These are phyloP conservation scores for Pica pica DNA, from an alignment of 2,113 vertebrate species.

Conservation along the genomic window DNA sequence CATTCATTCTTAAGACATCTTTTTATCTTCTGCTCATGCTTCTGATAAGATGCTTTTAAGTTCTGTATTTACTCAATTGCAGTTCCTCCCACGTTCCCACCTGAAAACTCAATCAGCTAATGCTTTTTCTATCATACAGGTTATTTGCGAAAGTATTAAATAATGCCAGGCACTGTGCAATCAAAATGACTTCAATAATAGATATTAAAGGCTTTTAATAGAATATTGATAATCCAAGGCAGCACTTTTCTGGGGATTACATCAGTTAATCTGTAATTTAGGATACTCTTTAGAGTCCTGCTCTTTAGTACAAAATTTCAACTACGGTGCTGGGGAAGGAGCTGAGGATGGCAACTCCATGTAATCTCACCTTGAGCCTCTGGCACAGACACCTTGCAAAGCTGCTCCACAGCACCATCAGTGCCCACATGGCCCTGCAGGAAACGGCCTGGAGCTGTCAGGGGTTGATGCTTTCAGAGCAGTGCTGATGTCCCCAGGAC, in stretches of 20 bases:
- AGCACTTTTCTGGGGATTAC: background rate
- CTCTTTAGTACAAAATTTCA: background rate
- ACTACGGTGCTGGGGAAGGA: accelerated
- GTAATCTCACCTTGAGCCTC: background rate
- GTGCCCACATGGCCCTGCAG: background rate
- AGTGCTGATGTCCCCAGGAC: background rate
- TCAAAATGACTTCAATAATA: background rate
- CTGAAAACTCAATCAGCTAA: background rate
- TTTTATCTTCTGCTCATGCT: background rate
- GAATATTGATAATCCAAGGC: background rate
- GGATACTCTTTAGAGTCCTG: background rate
- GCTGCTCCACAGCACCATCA: background rate
- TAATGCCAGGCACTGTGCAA: background rate
- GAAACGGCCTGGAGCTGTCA: background rate
- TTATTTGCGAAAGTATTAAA: background rate
- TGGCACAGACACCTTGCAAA: background rate
- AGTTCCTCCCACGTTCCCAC: background rate
- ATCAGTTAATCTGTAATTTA: background rate
- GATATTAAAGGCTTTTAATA: background rate
- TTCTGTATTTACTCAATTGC: background rate
- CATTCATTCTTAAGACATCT: background rate
- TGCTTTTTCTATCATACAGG: background rate
- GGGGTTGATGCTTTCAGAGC: background rate
- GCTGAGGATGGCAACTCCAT: background rate
- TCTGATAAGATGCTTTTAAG: background rate